Evolutionary conservation across 1,140 invertebrate species (phyloP).

Genomic region (Penaeus chinensis): DNA sequence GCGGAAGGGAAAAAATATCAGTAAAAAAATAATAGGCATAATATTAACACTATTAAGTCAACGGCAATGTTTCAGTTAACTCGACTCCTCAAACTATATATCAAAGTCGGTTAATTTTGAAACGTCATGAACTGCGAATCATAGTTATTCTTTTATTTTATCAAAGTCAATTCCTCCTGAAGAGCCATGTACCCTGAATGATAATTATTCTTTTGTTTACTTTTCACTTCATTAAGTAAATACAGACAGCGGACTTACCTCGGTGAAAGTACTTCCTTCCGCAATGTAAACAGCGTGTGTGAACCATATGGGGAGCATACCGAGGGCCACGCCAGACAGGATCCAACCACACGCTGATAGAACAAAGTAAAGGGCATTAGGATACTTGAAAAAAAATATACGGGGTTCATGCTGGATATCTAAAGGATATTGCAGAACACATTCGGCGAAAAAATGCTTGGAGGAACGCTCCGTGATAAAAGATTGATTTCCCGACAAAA

Average conservation of each 20-base stretch:
- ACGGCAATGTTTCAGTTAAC: not conserved
- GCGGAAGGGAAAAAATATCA: not conserved
- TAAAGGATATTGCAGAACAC: too few relatives aligned
- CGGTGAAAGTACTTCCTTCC: not conserved
- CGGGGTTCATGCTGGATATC: not conserved
- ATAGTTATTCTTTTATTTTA: too few relatives aligned
- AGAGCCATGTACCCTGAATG: too few relatives aligned
- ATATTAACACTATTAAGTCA: not conserved
- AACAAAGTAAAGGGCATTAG: not conserved
- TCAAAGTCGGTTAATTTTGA: too few relatives aligned
- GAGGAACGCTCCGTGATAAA: too few relatives aligned
- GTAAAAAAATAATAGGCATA: not conserved
- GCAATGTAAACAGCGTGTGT: not conserved
- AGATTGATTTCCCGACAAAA: too few relatives aligned
- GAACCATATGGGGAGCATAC: not conserved
- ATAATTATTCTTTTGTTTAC: too few relatives aligned
- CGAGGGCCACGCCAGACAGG: not conserved
- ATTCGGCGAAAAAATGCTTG: too few relatives aligned
- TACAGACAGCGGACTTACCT: not conserved
- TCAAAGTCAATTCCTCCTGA: too few relatives aligned
- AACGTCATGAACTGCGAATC: too few relatives aligned
- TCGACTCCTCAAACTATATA: not conserved
- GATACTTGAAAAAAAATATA: not conserved
- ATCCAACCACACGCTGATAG: not conserved
- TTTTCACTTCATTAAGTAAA: not conserved